These are phyloP conservation scores for Pardalotus punctatus DNA, from an alignment of 2,113 vertebrate genomes.

Conservation along the genomic window DNA sequence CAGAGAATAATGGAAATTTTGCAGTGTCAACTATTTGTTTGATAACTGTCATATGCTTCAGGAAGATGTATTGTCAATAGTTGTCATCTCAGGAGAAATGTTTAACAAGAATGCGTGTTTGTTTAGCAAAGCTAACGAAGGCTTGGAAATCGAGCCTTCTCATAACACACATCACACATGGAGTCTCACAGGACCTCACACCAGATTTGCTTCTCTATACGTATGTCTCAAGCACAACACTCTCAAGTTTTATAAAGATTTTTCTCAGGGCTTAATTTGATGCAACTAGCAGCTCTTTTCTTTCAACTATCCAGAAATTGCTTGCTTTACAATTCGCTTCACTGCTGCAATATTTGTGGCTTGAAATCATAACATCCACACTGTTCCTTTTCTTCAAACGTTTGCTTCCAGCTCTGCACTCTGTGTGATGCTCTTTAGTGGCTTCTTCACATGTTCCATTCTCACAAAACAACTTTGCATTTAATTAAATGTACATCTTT, in stretches of 20 bases:
- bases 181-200: background rate
- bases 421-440: slow-evolving; percentile 31
- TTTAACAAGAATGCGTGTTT: background rate
- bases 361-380: background rate
- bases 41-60: background rate
- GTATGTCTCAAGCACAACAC: rapidly evolving
- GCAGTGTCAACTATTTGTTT: background rate
- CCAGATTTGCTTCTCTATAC: background rate
- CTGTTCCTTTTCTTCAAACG: slow-evolving; percentile 5
- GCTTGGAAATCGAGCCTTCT: background rate
- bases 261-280: slow-evolving; percentile 37
- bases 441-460: slow-evolving; percentile 18
- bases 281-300: background rate
- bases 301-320: background rate
- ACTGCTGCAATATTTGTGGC: background rate
- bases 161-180: background rate
- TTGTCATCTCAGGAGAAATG: background rate
- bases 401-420: slow-evolving; percentile 40
- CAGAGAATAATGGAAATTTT: background rate
- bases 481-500: slow-evolving; percentile 53
- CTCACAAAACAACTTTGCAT: slow-evolving; percentile 31
- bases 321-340: slow-evolving; percentile 6
- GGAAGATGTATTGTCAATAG: slow-evolving; percentile 27
- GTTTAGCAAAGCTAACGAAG: background rate
- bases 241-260: background rate